Percentiles rank a stretch among this genome's conserved stretches.
Conservation (phyloP, 1,140 invertebrate genomes). For the Piezodorus guildinii region DNA sequence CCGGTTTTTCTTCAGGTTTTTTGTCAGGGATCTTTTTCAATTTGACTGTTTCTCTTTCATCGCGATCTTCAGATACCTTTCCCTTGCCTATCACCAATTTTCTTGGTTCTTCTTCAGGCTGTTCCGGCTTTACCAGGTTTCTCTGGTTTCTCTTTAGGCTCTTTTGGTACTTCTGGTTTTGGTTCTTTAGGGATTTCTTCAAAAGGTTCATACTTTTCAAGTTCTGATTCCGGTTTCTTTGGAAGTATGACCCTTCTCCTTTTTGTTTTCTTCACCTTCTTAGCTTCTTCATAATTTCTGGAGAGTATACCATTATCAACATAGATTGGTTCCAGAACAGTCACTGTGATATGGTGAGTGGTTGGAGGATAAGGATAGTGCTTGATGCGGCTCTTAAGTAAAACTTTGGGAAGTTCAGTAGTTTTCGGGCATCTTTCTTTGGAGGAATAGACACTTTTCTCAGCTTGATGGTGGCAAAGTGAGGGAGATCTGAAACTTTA, state of each 20-base stretch:
- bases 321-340: constrained; percentile 30
- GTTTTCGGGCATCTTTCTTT: constrained; percentile 38
- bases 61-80: constrained; percentile 31
- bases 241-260: constrained; percentile 36
- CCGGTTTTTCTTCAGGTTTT: constrained; percentile 22
- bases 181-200: constrained; percentile 32
- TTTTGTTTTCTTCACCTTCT: constrained; percentile 48
- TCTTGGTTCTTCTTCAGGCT: constrained; percentile 34
- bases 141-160: constrained; percentile 37
- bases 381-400: constrained; percentile 49
- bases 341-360: constrained; percentile 30
- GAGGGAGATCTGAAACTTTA: constrained; percentile 37
- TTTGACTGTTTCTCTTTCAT: constrained; percentile 28
- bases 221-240: constrained; percentile 32
- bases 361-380: constrained; percentile 37
- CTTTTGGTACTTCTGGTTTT: constrained; percentile 29
- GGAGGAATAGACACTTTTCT: constrained; percentile 42
- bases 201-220: constrained; percentile 40
- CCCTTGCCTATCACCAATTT: constrained; percentile 34
- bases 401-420: constrained; percentile 43
- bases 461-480: constrained; percentile 49
- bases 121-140: constrained; percentile 28
- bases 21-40: constrained; percentile 25
- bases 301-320: constrained; percentile 51
- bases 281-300: constrained; percentile 54